These are phyloP conservation scores for Drosophila siamana DNA, from an alignment of 2,888 invertebrate species.

Conservation along the genomic window DNA sequence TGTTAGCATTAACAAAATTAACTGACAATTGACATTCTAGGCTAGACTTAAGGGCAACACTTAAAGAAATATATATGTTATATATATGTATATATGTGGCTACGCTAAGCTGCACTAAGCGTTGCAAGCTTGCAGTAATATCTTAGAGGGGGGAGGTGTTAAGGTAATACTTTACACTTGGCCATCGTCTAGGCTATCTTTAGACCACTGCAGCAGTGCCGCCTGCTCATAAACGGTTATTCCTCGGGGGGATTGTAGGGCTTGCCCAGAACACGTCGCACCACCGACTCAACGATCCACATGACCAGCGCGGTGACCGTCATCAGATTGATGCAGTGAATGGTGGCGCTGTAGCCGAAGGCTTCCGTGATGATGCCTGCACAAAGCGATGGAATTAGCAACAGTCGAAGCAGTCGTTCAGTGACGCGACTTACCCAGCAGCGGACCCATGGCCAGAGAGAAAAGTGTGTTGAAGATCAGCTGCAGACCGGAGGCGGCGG, in stretches of 20 bases:
- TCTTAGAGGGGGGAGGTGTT: constrained; percentile 22
- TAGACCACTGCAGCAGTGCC: background rate
- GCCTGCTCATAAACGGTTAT: constrained; percentile 1
- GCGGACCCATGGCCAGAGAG: constrained; percentile 88
- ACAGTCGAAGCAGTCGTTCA: too few species aligned
- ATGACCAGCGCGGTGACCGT: constrained; percentile 73
- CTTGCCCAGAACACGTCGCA: constrained; percentile 66
- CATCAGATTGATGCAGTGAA: constrained; percentile 77
- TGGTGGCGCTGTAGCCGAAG: constrained; percentile 75
- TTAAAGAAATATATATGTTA: constrained; percentile 9
- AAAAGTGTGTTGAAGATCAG: constrained; percentile 89
- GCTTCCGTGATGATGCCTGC: constrained; percentile 79
- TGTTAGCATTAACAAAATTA: background rate
- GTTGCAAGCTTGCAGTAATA: background rate
- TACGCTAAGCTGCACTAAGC: background rate
- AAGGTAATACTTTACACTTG: constrained; percentile 39
- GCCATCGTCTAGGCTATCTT: background rate
- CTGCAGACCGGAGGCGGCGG: constrained; percentile 90
- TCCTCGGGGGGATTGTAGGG: constrained; percentile 54
- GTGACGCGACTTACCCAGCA: constrained; percentile 89
- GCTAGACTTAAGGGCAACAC: background rate
- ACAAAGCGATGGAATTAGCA: background rate
- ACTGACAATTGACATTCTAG: constrained; percentile 2
- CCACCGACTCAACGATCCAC: constrained; percentile 74
- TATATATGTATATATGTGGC: background rate